Percentiles rank a stretch among this genome's conserved stretches.
phyloP scores from a whole-genome alignment of 2,113 vertebrate genomes.

The Xyrauchen texanus region DNA sequence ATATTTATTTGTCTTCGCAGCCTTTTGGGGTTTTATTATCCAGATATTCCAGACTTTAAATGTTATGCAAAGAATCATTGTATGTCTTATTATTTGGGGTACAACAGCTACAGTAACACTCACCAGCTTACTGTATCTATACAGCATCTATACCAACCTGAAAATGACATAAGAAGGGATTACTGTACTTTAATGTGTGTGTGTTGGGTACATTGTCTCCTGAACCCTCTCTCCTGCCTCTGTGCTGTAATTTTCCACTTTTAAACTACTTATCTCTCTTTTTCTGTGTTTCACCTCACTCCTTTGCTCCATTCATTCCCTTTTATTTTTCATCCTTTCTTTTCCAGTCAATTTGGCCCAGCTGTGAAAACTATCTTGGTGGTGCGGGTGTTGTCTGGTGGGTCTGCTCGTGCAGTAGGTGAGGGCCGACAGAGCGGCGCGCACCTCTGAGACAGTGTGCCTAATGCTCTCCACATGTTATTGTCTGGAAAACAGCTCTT shows the following conservation, averaged over 20 bases:
- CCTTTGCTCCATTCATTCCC: conserved; percentile 68
- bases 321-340: conserved; percentile 73
- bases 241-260: conserved; percentile 49
- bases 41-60: too few species aligned
- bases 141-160: background rate
- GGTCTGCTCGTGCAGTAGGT: conserved; percentile 68
- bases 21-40: too few species aligned
- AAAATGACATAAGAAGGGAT: background rate
- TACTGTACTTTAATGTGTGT: conserved; percentile 15
- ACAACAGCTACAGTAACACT: conserved; percentile 31
- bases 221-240: conserved; percentile 19
- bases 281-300: too few species aligned
- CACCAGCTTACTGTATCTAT: too few species aligned
- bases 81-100: background rate
- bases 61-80: too few species aligned
- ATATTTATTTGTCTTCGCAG: too few species aligned
- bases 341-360: conserved; percentile 81
- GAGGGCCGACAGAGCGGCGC: conserved; percentile 75
- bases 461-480: conserved; percentile 82
- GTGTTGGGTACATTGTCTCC: conserved; percentile 7
- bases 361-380: conserved; percentile 85
- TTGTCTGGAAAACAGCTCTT: conserved; percentile 47
- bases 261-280: conserved; percentile 9
- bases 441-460: conserved; percentile 68
- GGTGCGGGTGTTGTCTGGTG: conserved; percentile 77